These are phyloP conservation scores for Phrixothrix hirtus DNA, from an alignment of 2,888 invertebrate species.

Conservation along the genomic window DNA sequence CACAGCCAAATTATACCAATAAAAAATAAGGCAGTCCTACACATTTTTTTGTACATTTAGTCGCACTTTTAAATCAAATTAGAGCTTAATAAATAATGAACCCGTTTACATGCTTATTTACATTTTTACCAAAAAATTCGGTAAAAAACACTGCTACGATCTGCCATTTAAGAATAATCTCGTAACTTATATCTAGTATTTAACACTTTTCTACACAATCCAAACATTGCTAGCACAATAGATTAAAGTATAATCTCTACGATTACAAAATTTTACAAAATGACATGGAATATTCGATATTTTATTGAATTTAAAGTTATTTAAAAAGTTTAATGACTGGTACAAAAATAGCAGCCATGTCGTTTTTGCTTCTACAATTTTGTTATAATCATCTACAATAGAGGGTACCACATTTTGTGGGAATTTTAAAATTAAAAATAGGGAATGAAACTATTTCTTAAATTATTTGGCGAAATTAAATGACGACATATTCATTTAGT, in stretches of 20 bases:
- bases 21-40: conserved; percentile 44
- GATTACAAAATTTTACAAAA: conserved; percentile 11
- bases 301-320: conserved; percentile 31
- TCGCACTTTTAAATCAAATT: conserved; percentile 34
- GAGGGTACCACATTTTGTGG: conserved; percentile 26
- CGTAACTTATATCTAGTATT: conserved; percentile 24
- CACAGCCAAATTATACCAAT: conserved; percentile 47
- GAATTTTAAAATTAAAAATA: conserved; percentile 12
- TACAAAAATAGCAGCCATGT: conserved; percentile 44
- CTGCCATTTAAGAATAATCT: conserved; percentile 36
- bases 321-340: conserved; percentile 40
- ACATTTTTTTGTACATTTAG: conserved; percentile 44
- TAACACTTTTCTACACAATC: conserved; percentile 23
- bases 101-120: conserved; percentile 41
- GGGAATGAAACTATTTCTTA: no score
- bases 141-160: conserved; percentile 41
- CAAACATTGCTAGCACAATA: conserved; percentile 13
- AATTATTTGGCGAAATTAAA: no score
- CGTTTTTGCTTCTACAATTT: conserved; percentile 32
- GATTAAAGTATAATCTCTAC: conserved; percentile 1
- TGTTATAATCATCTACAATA: conserved; percentile 19
- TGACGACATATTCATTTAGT: no score
- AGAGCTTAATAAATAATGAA: conserved; percentile 32
- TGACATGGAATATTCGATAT: conserved; percentile 32
- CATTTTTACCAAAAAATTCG: conserved; percentile 42